Base-by-base conservation (phyloP, 2,797 vertebrate genomes). In the Hypotaenidia philippensis region DNA sequence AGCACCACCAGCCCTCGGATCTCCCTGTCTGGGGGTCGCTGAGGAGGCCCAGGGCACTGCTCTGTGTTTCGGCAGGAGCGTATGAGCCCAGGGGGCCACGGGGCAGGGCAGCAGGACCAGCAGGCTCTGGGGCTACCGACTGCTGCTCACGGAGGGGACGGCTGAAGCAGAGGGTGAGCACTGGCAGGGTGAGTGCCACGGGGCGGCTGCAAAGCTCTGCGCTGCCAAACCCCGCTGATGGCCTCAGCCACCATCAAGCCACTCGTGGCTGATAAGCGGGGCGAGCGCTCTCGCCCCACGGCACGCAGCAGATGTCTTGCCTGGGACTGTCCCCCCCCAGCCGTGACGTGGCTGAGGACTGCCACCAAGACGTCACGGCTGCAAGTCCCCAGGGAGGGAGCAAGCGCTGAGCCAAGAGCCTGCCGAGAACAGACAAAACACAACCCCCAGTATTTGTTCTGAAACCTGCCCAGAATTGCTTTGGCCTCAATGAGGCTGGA, bases 231-330 rank as follows among this genome's bases (percentile, higher is more conserved):
- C 55, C 27, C 2, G 0, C 1, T 1, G 16, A 12, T 0, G 3
- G 66, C 65, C 53, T 59, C 61, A 27, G 47, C 29, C 4, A 0
- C 60, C 5, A 2, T 40, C 0, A 0, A 25, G 59, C 36, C 34
- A 8, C 45, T 88, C 69, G 47, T 38, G 69, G 34, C 53, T 76
- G 60, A 36, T 78, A 41, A 94, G 50, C 4, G 36, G 36, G 31
- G 71, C 4, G 2, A 3, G 16, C 9, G 2, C 29, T 63, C 29
- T 64, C 4, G 1, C 26, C 36, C 50, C 7, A 4, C 0, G 0
- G 34, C 3, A 2, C 0, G 0, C 50, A 13, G 44, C 4, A 4
- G 4, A 9, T 44, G 13, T 23, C 59, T 49, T 32, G 61, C 68
- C 64, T 11, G 38, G 26, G 3, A 3, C 2, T 1, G 15, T 59